phyloP scores from a whole-genome alignment of 92 coral and sea anemone genomes.

The Porites divaricata region DNA sequence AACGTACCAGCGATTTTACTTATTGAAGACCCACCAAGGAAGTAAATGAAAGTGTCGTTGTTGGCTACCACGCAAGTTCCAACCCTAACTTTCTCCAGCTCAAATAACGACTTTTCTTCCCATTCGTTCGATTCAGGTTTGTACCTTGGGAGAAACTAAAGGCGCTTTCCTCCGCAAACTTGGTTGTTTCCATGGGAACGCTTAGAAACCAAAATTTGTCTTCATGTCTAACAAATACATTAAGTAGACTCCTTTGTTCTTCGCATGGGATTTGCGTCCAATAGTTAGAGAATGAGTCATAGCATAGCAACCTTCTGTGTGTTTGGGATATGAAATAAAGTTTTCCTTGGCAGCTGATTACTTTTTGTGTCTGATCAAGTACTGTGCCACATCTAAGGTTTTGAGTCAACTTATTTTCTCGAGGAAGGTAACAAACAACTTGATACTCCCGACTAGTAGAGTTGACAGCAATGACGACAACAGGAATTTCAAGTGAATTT shows the following conservation, averaged over 20 bases:
- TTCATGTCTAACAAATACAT: not conserved
- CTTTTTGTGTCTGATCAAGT: not conserved
- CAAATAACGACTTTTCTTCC: not conserved
- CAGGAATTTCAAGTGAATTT: constrained; percentile 7
- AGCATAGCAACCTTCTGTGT: not conserved
- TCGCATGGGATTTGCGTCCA: not conserved
- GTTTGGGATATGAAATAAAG: not conserved
- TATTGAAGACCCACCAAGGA: not conserved
- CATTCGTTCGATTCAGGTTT: not conserved
- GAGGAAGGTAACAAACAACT: not conserved
- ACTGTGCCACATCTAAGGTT: not conserved
- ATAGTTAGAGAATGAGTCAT: not conserved
- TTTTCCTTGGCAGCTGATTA: not conserved
- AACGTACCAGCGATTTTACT: not conserved
- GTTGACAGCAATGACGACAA: not conserved
- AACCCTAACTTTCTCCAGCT: not conserved
- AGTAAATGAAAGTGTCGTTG: not conserved
- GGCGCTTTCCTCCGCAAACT: not conserved
- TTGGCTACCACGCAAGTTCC: not conserved
- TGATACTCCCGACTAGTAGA: not conserved
- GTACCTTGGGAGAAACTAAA: not conserved
- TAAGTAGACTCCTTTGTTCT: not conserved
- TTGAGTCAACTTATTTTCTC: not conserved
- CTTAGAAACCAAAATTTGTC: not conserved
- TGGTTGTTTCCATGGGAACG: not conserved